phyloP scores from a whole-genome alignment of 2,888 invertebrate genomes.

The Rhimphoctona megacephalus region DNA sequence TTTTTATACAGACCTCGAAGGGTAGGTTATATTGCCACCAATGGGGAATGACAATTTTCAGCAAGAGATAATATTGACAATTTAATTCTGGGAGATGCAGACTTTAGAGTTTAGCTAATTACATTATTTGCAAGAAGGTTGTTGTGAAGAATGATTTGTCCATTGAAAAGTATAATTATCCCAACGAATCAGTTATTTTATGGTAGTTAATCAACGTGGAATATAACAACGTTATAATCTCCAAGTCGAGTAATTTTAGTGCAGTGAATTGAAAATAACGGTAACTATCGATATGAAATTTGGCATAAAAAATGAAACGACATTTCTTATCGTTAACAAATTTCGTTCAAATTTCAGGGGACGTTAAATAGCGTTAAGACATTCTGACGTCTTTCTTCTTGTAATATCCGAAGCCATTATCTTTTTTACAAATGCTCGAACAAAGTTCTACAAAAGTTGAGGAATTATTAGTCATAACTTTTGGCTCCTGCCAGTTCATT shows the following conservation, averaged over 20 bases:
- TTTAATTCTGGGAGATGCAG: background rate
- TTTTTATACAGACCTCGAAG: background rate
- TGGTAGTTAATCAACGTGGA: too few species aligned
- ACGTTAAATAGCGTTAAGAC: background rate
- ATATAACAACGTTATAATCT: background rate
- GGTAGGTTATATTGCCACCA: background rate
- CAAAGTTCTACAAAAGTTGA: background rate
- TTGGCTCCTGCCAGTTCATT: background rate
- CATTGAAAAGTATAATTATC: too few species aligned
- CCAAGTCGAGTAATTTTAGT: background rate
- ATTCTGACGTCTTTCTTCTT: background rate
- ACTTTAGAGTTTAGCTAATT: background rate
- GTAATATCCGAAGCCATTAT: background rate
- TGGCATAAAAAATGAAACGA: background rate
- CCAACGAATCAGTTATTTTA: too few species aligned
- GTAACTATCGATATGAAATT: background rate
- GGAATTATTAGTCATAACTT: background rate
- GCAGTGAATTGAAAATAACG: background rate
- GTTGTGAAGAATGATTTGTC: too few species aligned
- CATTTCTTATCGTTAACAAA: background rate
- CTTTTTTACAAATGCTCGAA: background rate
- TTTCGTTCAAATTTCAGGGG: background rate
- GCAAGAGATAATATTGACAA: background rate
- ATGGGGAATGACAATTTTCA: background rate
- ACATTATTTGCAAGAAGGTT: too few species aligned